Conservation (phyloP, 1,140 invertebrate genomes). For the Pseudomyrmex flavicornis region DNA sequence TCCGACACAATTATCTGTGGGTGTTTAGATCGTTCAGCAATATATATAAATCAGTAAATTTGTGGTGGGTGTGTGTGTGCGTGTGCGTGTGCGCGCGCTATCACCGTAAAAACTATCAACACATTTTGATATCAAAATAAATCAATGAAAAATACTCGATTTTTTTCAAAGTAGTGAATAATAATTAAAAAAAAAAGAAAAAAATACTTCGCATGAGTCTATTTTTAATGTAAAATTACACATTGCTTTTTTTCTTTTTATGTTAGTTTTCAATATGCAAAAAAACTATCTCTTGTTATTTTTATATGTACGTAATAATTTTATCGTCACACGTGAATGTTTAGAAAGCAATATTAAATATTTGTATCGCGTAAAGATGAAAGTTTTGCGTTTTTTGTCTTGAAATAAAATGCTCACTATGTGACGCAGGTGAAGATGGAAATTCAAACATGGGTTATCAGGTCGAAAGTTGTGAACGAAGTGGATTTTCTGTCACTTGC, state of each 20-base stretch:
- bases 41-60: background rate
- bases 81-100: background rate
- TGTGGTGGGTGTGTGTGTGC: background rate
- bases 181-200: constrained; percentile 4
- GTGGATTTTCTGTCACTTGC: constrained; percentile 82
- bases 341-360: constrained; percentile 8
- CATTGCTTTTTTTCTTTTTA: background rate
- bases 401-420: constrained; percentile 3
- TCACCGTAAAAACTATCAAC: constrained; percentile 10
- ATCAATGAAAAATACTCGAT: constrained; percentile 11
- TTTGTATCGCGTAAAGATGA: background rate
- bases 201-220: background rate
- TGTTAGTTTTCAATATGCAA: constrained; percentile 8
- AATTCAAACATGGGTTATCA: constrained; percentile 81
- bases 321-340: background rate
- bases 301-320: constrained; percentile 6
- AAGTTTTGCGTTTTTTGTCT: background rate
- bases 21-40: constrained; percentile 7
- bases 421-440: constrained; percentile 79
- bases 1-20: constrained; percentile 1
- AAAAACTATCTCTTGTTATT: background rate
- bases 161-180: constrained; percentile 14
- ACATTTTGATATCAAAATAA: constrained; percentile 13
- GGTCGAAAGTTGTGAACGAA: constrained; percentile 78
- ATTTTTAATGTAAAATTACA: constrained; percentile 3